Percentiles rank a stretch among this genome's conserved stretches.
phyloP scores from a whole-genome alignment of 1,140 invertebrate genomes.

The Tetramorium parvispinum region DNA sequence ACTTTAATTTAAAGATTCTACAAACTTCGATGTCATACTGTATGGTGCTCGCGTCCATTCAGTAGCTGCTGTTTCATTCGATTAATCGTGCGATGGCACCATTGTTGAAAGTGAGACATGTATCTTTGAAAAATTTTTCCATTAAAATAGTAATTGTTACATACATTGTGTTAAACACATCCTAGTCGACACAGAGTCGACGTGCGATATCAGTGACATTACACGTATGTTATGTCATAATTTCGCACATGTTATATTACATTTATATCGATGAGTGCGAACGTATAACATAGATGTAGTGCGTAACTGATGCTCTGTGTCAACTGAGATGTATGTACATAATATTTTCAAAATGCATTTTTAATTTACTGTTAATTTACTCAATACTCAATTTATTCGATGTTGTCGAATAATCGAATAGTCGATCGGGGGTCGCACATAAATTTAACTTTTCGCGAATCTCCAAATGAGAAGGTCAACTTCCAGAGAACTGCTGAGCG shows the following conservation, averaged over 20 bases:
- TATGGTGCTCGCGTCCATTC: conserved; percentile 23
- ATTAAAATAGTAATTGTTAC: background rate
- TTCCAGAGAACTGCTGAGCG: background rate
- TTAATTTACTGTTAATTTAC: background rate
- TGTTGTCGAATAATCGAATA: background rate
- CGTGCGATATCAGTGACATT: too few species aligned
- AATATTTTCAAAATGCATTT: background rate
- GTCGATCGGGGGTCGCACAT: background rate
- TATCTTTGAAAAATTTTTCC: background rate
- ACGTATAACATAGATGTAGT: too few species aligned
- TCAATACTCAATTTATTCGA: background rate
- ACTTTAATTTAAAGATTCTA: conserved; percentile 26
- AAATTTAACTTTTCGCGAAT: background rate
- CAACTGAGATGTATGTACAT: too few species aligned
- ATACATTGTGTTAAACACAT: background rate
- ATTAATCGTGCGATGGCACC: background rate
- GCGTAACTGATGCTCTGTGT: too few species aligned
- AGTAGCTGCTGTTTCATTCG: background rate
- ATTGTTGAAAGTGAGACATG: background rate
- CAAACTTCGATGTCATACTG: conserved; percentile 36
- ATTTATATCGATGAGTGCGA: too few species aligned
- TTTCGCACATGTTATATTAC: too few species aligned
- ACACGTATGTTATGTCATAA: too few species aligned
- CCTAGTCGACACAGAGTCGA: too few species aligned
- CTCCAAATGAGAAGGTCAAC: background rate